phyloP scores from a whole-genome alignment of 2,797 vertebrate species.

The Trichosurus vulpecula region DNA sequence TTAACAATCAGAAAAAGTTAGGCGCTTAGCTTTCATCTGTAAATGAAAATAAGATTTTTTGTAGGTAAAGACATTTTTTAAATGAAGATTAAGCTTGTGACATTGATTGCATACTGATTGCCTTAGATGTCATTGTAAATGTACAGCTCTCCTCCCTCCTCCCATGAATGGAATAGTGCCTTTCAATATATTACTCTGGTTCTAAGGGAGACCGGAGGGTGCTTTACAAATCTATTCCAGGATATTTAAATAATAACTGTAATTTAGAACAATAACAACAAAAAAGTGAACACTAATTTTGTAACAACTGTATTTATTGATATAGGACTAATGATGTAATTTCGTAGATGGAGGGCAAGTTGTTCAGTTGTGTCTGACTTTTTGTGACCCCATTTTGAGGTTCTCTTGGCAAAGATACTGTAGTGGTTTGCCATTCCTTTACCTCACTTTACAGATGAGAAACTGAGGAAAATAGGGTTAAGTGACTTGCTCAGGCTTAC shows the following conservation, averaged over 20 bases:
- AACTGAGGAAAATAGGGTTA: no score
- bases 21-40: not conserved
- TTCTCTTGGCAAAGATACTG: no score
- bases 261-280: not conserved
- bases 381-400: no score
- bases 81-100: not conserved
- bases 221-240: conserved; percentile 9
- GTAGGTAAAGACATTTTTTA: not conserved
- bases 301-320: not conserved
- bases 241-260: not conserved
- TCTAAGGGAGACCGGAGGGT: not conserved
- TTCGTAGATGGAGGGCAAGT: not conserved
- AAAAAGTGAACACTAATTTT: not conserved
- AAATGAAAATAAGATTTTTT: not conserved
- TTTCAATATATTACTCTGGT: conserved; percentile 18
- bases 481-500: no score
- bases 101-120: conserved; percentile 17
- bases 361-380: no score
- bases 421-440: no score
- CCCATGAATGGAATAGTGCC: not conserved
- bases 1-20: rapidly evolving
- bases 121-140: conserved; percentile 14
- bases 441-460: no score
- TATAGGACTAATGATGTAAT: not conserved
- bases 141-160: not conserved